These are phyloP conservation scores for Tragelaphus eurycerus DNA, from an alignment of 2,797 vertebrate genomes.

Conservation along the genomic window DNA sequence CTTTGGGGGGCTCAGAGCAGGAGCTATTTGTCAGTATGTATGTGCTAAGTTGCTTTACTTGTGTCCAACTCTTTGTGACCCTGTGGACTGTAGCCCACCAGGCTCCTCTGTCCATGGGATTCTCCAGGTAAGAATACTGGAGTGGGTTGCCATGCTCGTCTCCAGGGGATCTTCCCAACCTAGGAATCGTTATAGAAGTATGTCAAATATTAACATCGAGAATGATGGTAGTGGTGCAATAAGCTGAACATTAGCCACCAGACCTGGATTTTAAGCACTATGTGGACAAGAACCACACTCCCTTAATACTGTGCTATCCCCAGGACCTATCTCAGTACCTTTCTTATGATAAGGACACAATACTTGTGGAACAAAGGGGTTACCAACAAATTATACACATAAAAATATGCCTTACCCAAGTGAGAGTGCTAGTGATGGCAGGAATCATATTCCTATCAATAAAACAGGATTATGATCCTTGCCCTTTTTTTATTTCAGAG, in stretches of 20 bases:
- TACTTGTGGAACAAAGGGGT: background rate
- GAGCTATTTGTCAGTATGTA: background rate
- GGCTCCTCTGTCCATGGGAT: background rate
- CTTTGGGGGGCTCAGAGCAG: background rate
- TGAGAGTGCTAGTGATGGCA: background rate
- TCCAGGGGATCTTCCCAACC: background rate
- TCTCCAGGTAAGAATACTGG: background rate
- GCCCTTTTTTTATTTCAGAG: background rate
- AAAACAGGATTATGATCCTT: background rate
- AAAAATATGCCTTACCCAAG: background rate
- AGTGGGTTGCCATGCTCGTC: background rate
- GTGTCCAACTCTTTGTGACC: background rate
- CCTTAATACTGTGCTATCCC: background rate
- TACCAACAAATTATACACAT: background rate
- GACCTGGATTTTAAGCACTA: background rate
- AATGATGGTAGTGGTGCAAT: background rate
- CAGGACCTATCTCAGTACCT: background rate
- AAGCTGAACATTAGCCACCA: background rate
- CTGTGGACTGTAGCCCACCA: background rate
- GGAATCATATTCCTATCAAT: background rate
- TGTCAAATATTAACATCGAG: background rate
- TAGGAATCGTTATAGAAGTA: background rate
- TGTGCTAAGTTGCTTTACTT: background rate
- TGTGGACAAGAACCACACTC: background rate
- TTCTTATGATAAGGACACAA: background rate